These are phyloP conservation scores for Zaprionus taronus DNA, from an alignment of 1,140 invertebrate species.

Conservation along the genomic window DNA sequence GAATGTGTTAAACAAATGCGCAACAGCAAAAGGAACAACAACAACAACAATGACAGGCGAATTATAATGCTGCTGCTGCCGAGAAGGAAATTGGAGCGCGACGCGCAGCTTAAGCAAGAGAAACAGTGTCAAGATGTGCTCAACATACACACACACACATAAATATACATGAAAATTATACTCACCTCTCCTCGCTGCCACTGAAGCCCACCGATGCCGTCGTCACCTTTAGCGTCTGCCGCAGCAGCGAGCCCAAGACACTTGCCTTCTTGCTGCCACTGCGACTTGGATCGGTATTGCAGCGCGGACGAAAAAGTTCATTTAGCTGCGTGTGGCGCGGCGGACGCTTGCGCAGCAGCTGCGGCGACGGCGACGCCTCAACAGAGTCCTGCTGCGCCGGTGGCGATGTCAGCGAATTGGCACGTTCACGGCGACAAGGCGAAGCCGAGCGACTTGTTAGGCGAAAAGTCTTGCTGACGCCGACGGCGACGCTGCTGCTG, in stretches of 20 bases:
- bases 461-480: not conserved
- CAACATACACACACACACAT: not conserved
- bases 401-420: conserved; percentile 47
- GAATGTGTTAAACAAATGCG: conserved; percentile 32
- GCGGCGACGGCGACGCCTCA: conserved; percentile 14
- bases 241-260: conserved; percentile 58
- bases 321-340: conserved; percentile 5
- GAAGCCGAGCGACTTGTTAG: conserved; percentile 53
- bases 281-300: conserved; percentile 1
- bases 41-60: conserved; percentile 25
- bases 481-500: not conserved
- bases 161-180: not conserved
- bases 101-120: not conserved
- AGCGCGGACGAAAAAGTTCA: not conserved
- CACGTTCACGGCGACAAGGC: conserved; percentile 39
- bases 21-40: conserved; percentile 27
- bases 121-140: conserved; percentile 11
- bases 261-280: conserved; percentile 25
- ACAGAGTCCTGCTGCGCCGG: conserved; percentile 20
- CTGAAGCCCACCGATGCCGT: conserved; percentile 59
- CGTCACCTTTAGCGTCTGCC: conserved; percentile 65
- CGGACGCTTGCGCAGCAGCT: conserved; percentile 4
- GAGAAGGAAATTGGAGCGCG: conserved; percentile 41
- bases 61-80: not conserved
- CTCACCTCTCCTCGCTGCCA: conserved; percentile 53